These are phyloP conservation scores for Mechanitis messenoides DNA, from an alignment of 2,888 invertebrate species.

Conservation along the genomic window DNA sequence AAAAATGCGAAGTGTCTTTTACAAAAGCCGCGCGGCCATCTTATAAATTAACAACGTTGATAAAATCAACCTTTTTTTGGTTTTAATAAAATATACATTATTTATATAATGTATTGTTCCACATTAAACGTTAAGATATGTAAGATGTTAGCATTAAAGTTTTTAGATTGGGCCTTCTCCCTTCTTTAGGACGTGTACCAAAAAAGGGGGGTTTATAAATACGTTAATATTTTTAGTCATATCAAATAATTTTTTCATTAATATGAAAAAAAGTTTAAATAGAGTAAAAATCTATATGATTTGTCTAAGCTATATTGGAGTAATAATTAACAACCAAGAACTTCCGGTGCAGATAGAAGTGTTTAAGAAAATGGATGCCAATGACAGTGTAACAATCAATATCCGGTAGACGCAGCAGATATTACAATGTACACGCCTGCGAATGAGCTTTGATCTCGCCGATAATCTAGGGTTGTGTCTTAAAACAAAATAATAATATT, in stretches of 20 bases:
- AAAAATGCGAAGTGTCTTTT: conserved; percentile 22
- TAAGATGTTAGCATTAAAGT: no score
- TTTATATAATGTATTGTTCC: neutral
- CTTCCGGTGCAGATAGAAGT: conserved; percentile 45
- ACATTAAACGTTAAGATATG: no score
- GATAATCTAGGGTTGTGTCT: conserved; percentile 52
- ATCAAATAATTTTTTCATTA: no score
- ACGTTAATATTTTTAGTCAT: no score
- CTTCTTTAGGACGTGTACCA: no score
- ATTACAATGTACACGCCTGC: conserved; percentile 67
- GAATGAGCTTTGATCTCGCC: conserved; percentile 67
- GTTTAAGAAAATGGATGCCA: conserved; percentile 43
- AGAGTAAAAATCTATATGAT: no score
- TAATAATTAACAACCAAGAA: no score
- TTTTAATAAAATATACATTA: conserved; percentile 3
- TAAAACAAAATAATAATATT: neutral
- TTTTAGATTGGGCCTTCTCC: no score
- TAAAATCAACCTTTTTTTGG: conserved; percentile 18
- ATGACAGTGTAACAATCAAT: conserved; percentile 53
- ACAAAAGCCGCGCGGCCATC: conserved; percentile 15
- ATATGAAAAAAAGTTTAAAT: no score
- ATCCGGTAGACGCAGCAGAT: conserved; percentile 37
- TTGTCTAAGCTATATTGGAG: no score
- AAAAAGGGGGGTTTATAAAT: no score
- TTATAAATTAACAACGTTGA: conserved; percentile 20